Conservation (phyloP, 2,797 vertebrate species). For the Linurgus olivaceus region DNA sequence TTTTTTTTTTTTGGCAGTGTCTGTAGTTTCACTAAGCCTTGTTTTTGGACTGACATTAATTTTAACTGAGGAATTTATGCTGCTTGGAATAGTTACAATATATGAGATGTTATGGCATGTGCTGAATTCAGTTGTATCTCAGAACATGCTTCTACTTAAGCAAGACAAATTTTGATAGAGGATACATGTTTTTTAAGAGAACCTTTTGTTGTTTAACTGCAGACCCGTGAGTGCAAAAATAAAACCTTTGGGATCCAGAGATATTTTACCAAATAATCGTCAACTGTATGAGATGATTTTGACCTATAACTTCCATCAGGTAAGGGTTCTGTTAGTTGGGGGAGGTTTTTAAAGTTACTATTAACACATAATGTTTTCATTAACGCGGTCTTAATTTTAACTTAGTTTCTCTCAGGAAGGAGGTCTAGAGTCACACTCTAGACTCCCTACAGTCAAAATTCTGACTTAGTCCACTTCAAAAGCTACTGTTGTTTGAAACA, state of each 20-base stretch:
- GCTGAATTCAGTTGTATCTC: neutral
- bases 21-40: neutral
- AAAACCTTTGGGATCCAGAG: conserved; percentile 90
- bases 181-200: neutral
- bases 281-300: conserved; percentile 95
- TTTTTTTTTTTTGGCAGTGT: neutral
- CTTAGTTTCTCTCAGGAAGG: neutral
- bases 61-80: neutral
- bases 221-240: conserved; percentile 92
- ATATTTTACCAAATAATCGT: conserved; percentile 93
- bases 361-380: neutral
- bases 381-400: neutral
- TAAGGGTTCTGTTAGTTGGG: conserved; percentile 28
- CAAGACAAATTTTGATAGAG: neutral
- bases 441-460: neutral
- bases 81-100: neutral
- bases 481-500: neutral
- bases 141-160: neutral
- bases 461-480: neutral
- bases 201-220: conserved; percentile 18
- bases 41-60: neutral
- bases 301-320: conserved; percentile 95
- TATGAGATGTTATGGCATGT: neutral
- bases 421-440: neutral
- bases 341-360: fast-evolving